Percentiles rank a stretch among this genome's conserved stretches.
Evolutionary conservation across 2,797 vertebrate species (phyloP).

Genomic region (Danio choprae): DNA sequence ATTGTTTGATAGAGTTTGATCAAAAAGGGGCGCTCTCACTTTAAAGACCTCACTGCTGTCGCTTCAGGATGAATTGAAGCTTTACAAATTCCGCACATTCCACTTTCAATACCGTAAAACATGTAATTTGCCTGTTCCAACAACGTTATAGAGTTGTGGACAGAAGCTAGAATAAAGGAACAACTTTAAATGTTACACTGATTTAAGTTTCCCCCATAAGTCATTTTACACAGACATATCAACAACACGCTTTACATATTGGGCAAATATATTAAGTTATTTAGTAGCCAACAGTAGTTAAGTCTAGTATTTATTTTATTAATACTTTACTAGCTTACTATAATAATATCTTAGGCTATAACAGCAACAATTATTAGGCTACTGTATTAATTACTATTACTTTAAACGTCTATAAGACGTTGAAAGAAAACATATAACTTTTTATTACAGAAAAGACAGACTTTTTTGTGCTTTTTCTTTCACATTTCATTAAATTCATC

Average conservation of each 20-base stretch:
- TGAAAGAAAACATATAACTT: background rate
- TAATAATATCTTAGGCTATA: background rate
- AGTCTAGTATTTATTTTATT: too few species aligned
- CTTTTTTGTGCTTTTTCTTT: too few species aligned
- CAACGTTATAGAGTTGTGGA: background rate
- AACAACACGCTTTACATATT: background rate
- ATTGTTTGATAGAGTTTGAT: constrained; percentile 52
- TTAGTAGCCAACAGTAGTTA: background rate
- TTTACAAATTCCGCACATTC: constrained; percentile 88
- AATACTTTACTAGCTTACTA: background rate
- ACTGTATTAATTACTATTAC: background rate
- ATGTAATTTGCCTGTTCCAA: constrained; percentile 31
- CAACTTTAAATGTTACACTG: background rate
- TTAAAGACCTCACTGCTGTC: constrained; percentile 66
- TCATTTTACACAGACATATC: background rate
- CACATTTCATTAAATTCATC: too few species aligned
- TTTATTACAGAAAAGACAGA: too few species aligned
- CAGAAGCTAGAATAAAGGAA: background rate
- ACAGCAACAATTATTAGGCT: too few species aligned
- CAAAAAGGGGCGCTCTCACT: constrained; percentile 63
- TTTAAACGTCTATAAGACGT: background rate
- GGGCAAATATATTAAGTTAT: background rate
- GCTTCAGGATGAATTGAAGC: constrained; percentile 80
- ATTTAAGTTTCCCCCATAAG: background rate
- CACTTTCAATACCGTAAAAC: constrained; percentile 76